A percentile compares a stretch with the other conserved stretches of the same genome.
phyloP scores from a whole-genome alignment of 2,797 vertebrate species.

The Schizopygopsis pylzovi region DNA sequence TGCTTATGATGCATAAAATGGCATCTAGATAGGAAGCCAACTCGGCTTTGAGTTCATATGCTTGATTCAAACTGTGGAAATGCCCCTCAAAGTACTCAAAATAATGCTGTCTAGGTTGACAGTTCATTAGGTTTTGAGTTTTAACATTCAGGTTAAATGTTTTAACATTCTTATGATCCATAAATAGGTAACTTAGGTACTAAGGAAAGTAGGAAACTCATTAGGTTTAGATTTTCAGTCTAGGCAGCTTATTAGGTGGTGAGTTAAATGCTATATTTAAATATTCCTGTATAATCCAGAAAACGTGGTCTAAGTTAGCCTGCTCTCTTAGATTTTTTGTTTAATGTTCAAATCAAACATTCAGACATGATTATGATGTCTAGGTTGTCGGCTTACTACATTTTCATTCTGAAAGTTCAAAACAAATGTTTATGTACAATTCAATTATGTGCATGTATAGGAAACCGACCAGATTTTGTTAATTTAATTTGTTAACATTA shows the following conservation, averaged over 20 bases:
- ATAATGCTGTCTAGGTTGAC: neutral
- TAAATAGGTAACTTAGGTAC: neutral
- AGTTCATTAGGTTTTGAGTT: neutral
- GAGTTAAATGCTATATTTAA: neutral
- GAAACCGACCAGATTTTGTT: too few relatives aligned
- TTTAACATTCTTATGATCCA: neutral
- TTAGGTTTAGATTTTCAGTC: neutral
- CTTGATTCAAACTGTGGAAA: too few relatives aligned
- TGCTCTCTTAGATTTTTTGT: neutral
- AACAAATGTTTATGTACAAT: slow-evolving; percentile 4
- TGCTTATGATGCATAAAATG: neutral
- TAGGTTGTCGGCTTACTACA: neutral
- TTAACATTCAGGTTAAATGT: neutral
- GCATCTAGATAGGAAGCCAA: neutral
- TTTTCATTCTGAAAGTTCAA: neutral
- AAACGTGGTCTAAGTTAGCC: neutral
- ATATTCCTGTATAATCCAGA: too few relatives aligned
- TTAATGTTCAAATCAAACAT: neutral
- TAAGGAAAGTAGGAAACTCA: too few relatives aligned
- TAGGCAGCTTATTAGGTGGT: neutral
- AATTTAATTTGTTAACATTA: too few relatives aligned
- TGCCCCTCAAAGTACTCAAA: neutral
- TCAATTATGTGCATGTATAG: too few relatives aligned
- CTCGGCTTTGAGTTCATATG: neutral
- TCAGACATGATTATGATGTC: neutral